Percentiles rank a stretch among this genome's conserved stretches.
Conservation (phyloP, 1,140 invertebrate genomes). For the Eriosoma lanigerum region DNA sequence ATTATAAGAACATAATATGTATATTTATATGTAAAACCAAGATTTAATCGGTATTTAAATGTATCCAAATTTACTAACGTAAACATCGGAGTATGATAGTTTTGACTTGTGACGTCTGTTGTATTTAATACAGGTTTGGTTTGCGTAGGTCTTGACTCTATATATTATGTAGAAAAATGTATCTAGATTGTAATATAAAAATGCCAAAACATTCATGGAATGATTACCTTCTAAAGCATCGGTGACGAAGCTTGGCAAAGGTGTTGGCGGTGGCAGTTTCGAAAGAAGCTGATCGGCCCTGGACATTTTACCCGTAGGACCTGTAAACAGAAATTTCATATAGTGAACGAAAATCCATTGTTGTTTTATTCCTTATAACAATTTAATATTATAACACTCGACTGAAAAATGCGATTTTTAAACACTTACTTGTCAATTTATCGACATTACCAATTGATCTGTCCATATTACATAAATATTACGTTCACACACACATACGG, state of each 20-base stretch:
- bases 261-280: conserved; percentile 60
- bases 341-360: no score
- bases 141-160: neutral
- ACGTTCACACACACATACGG: no score
- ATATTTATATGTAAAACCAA: no score
- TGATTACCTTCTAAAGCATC: conserved; percentile 52
- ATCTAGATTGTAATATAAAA: neutral
- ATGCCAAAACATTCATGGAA: conserved; percentile 8
- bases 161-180: neutral
- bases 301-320: conserved; percentile 53
- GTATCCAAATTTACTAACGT: neutral
- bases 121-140: neutral
- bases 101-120: conserved; percentile 29
- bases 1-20: no score
- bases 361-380: no score
- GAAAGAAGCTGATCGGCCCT: conserved; percentile 57
- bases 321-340: neutral
- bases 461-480: neutral
- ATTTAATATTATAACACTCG: no score
- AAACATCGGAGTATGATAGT: conserved; percentile 32
- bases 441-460: neutral
- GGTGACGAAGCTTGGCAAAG: conserved; percentile 60
- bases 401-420: no score
- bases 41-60: neutral
- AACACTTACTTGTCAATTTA: neutral